Conservation (phyloP, 1,140 invertebrate genomes). For the Eulimnadia texana region DNA sequence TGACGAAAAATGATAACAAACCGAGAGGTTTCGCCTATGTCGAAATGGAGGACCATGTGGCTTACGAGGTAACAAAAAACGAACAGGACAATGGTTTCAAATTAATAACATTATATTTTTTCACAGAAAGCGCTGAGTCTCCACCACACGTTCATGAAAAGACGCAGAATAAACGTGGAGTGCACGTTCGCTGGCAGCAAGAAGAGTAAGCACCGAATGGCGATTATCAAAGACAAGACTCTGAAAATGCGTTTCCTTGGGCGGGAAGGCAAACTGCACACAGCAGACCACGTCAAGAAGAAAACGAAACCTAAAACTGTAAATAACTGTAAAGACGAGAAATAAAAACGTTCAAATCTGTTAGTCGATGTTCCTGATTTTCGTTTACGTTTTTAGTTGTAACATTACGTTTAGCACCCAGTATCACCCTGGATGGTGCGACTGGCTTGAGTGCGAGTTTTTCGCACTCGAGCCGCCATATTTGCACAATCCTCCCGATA, state of each 20-base stretch:
- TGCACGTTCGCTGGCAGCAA: conserved; percentile 7
- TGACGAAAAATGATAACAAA: background rate
- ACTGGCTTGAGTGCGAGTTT: background rate
- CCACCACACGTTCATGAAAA: background rate
- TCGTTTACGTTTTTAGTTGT: no score
- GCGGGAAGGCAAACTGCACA: background rate
- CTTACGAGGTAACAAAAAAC: conserved; percentile 1
- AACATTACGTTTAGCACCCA: background rate
- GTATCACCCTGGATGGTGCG: background rate
- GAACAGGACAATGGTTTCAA: no score
- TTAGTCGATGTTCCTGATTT: background rate
- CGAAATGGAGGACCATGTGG: conserved; percentile 3
- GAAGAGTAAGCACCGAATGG: background rate
- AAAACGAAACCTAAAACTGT: background rate
- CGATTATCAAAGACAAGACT: conserved; percentile 5
- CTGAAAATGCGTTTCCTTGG: background rate
- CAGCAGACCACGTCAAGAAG: background rate
- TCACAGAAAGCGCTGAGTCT: conserved; percentile 4
- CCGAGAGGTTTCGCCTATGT: conserved; percentile 3
- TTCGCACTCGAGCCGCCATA: background rate
- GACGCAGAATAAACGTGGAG: conserved; percentile 1
- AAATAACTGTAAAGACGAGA: background rate
- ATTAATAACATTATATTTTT: no score
- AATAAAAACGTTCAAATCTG: background rate
- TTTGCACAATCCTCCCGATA: background rate